Evolutionary conservation across 2,888 invertebrate genomes (phyloP), one percentile per base, ranked within the genome.

Genomic region (Scaptomyza flava): DNA sequence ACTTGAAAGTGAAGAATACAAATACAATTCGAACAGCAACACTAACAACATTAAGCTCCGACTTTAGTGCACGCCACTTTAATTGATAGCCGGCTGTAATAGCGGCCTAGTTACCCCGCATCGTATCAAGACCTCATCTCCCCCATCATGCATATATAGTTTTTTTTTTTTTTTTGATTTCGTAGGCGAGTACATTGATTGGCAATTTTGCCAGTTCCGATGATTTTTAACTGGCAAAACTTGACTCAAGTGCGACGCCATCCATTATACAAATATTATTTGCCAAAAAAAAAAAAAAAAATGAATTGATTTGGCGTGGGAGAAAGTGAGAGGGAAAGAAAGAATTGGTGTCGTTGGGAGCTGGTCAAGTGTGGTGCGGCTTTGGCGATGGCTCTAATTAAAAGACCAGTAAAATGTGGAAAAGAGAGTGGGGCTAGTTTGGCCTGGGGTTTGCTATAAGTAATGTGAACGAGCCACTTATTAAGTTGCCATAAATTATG

Each of bases 301-400:
- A 3, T 23, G n/a, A n/a, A 23, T 2, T 23, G 23, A 23, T 2
- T 23, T 17, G 17, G 17, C 23, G 4, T 4, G 23, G 1, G 23
- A 23, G 23, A 4, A 34, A 47, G 33, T 12, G 12, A 36, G 47
- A 43, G 3, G 34, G 8, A 43, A 12, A 31, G 6, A 11, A 31
- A 34, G 12, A 23, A 12, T 52, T 48, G 57, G 61, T 54, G 58
- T 72, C 60, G 60, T 47, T 46, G 33, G 20, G 50, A 50, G 53
- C 30, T 58, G 45, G 51, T 66, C 36, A 33, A 60, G 73, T 64
- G 59, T 36, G 9, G 41, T 61, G 67, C 63, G 57, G 56, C 51
- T 63, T 66, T 72, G 75, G 75, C 72, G 72, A 68, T 82, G 82
- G 82, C 71, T 80, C 82, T 81, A 82, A 81, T 81, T 81, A 81